Percentiles rank a stretch among this genome's conserved stretches.
Conservation (phyloP, 2,888 invertebrate genomes). For the Taenaris catops region DNA sequence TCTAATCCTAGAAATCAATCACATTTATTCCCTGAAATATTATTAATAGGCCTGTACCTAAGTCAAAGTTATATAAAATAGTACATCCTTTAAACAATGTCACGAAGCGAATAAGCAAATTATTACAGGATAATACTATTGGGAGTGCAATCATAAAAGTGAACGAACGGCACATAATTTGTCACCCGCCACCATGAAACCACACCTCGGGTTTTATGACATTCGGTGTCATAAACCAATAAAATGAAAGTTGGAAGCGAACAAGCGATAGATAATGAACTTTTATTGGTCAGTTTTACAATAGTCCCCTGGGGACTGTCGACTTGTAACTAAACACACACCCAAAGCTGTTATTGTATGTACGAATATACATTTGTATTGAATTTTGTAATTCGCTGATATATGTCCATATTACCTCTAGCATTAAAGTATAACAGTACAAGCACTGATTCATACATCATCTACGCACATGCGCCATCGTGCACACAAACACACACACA, state of each 20-base stretch:
- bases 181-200: constrained; percentile 22
- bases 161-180: constrained; percentile 18
- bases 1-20: no score
- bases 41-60: no score
- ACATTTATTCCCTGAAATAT: no score
- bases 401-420: no score
- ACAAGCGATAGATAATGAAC: constrained; percentile 77
- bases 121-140: constrained; percentile 10
- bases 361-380: constrained; percentile 8
- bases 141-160: constrained; percentile 21
- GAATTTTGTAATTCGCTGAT: no score
- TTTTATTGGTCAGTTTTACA: constrained; percentile 80
- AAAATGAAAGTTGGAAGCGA: constrained; percentile 74
- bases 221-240: constrained; percentile 60
- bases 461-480: no score
- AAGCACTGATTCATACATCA: no score
- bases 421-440: no score
- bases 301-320: constrained; percentile 63
- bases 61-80: no score
- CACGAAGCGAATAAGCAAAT: constrained; percentile 3
- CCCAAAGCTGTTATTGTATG: constrained; percentile 24
- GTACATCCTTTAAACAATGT: no score
- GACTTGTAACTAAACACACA: constrained; percentile 41
- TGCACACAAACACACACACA: no score
- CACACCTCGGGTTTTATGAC: constrained; percentile 53